These are phyloP conservation scores for Agrochola lota DNA, from an alignment of 2,888 invertebrate species.

Conservation along the genomic window DNA sequence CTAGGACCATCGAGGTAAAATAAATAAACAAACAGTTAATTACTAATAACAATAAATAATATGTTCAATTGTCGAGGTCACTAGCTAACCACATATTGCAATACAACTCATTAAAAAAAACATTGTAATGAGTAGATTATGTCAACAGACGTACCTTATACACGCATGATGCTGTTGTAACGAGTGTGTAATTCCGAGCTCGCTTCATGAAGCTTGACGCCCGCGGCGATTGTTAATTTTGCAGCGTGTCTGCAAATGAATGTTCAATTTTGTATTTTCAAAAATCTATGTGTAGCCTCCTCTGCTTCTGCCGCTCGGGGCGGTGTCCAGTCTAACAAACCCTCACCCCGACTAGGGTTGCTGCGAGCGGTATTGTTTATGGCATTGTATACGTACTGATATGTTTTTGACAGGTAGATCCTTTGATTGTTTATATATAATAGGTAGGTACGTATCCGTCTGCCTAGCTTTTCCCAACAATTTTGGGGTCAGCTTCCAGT, in stretches of 20 bases:
- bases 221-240: slow-evolving; percentile 37
- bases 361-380: slow-evolving; percentile 29
- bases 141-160: background rate
- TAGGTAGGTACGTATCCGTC: too few relatives aligned
- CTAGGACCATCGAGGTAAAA: too few relatives aligned
- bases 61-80: too few relatives aligned
- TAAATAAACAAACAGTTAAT: too few relatives aligned
- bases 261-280: slow-evolving; percentile 57
- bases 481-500: too few relatives aligned
- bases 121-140: too few relatives aligned
- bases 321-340: slow-evolving; percentile 42
- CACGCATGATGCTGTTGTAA: slow-evolving; percentile 10
- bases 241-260: slow-evolving; percentile 53
- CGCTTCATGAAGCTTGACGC: slow-evolving; percentile 20
- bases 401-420: slow-evolving; percentile 28
- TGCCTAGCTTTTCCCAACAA: too few relatives aligned
- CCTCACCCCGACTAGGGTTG: slow-evolving; percentile 21
- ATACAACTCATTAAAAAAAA: too few relatives aligned
- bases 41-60: too few relatives aligned
- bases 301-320: slow-evolving; percentile 33
- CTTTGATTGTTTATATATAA: slow-evolving; percentile 3
- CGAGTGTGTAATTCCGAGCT: slow-evolving; percentile 14
- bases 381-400: slow-evolving; percentile 22
- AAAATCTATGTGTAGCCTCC: slow-evolving; percentile 50
- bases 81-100: too few relatives aligned